Base-by-base conservation (phyloP, 92 coral and sea anemone species). In the Pocillopora grandis region DNA sequence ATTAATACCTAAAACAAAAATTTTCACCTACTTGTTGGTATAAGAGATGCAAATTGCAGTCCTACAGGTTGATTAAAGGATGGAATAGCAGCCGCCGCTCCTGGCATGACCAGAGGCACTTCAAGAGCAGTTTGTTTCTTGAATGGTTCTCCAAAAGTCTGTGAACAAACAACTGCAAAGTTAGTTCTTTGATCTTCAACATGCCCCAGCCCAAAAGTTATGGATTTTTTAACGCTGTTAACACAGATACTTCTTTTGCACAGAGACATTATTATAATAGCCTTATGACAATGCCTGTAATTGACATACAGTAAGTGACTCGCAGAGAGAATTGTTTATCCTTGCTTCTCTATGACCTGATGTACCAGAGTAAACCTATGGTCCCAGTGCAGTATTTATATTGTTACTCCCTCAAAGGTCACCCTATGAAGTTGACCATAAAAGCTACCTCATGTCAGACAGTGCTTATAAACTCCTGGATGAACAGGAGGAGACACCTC, bases 21-120 rank as follows among this genome's bases (percentile, higher is more conserved):
- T 9, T 71, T 56, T 9, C 10, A 62, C 98, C 74, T 87, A 96
- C 99, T 91, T 74, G 98, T 92, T 10, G 96, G 98, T 79, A 96
- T 88, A 48, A 95, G 94, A 48, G 98, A 94, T 10, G 98, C 86
- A 72, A 96, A 96, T 89, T 94, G 99, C 95, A 96, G 85, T 72
- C 98, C 90, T 20, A 95, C 75, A 8, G 82, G 61, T 72, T 89
- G 98, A 58, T 86, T 90, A n/a, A 91, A 81, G 57, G 91, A 85
- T 62, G 88, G 93, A n/a, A 85, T 71, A 2, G 75, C 75, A 14
- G 91, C 83, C 13, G 78, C 66, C 14, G 87, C 88, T 18, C 91
- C 90, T 33, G 92, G 90, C 80, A 89, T 72, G 3, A 94, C 79
- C 60, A 89, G 85, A 3, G 94, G 92, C 2, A 91, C 88, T 64